Conservation (phyloP, 1,140 invertebrate species). For the Aphis craccivora region DNA sequence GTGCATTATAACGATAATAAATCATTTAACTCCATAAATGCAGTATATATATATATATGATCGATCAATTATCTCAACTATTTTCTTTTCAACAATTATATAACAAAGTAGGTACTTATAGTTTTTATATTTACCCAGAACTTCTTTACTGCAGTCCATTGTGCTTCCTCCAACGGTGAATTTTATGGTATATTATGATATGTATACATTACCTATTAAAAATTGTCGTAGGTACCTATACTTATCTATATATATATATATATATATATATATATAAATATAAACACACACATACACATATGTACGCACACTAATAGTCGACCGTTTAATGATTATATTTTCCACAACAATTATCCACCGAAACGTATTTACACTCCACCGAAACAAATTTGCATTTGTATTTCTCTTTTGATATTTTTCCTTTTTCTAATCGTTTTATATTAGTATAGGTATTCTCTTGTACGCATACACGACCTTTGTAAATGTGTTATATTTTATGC, state of each 20-base stretch:
- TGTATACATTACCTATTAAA: not conserved
- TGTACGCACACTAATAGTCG: not conserved
- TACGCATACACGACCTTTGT: not conserved
- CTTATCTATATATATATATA: not conserved
- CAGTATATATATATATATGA: not conserved
- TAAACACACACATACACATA: not conserved
- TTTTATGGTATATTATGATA: not conserved
- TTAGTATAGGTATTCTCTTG: not conserved
- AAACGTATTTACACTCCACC: not conserved
- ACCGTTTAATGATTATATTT: slow-evolving; percentile 3
- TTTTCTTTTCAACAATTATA: not conserved
- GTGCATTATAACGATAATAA: not conserved
- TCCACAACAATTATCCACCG: not conserved
- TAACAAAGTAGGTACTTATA: not conserved
- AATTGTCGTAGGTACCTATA: not conserved
- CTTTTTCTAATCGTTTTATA: not conserved
- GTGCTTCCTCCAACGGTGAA: not conserved
- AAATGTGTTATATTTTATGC: not conserved
- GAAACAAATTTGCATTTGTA: not conserved
- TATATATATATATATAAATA: not conserved
- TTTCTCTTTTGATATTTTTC: slow-evolving; percentile 18
- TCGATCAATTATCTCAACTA: slow-evolving; percentile 1
- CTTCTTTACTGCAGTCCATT: not conserved
- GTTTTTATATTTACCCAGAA: not conserved
- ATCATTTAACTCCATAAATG: not conserved